Evolutionary conservation across 2,888 invertebrate species (phyloP), one percentile per base, ranked within the genome.

Genomic region (Cosmorhoe ocellata): DNA sequence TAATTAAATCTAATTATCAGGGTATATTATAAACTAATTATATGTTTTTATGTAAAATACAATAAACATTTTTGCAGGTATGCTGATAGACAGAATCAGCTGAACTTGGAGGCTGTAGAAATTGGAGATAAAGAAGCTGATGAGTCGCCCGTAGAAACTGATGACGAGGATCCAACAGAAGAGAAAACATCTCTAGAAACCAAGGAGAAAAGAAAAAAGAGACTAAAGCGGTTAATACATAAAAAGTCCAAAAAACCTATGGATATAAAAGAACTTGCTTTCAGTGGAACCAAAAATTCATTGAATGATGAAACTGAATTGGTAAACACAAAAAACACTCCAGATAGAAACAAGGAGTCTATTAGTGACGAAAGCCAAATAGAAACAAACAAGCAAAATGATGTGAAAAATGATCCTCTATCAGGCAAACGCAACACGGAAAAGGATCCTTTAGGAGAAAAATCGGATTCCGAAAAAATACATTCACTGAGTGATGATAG

Each of bases 121-220:
- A 86, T 90, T 36, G 84, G 79, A 4, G 90, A 90, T 46, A 87
- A 86, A 53, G 90, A 90, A 60, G 88, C 86, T 0, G 86, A 90
- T 11, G 85, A 88, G 56, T 88, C 90, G 6, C 84, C 87, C 3
- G 67, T 74, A 1, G 88, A 87, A 48, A 86, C 83, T 58, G 90
- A 87, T 43, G 86, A 88, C n/a, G 84, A 84, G 8, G 78, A 74
- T 36, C 50, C 60, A 1, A 61, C 64, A 37, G 79, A 79, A 41
- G 73, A 76, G 7, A 68, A 45, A 40, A 60, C 56, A 34, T 67
- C 75, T 1, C 66, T 83, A 58, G 66, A 79, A 50, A 73, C 75
- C 47, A 83, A 75, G 60, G 71, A 81, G 41, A 80, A 81, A 55
- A 78, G 87, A 58, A 88, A 84, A 67, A 74, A 82, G 31, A 76